A percentile compares a stretch with the other conserved stretches of the same genome.
These are phyloP conservation scores for Cathartes aura DNA, from an alignment of 2,113 vertebrate species.

Conservation along the genomic window DNA sequence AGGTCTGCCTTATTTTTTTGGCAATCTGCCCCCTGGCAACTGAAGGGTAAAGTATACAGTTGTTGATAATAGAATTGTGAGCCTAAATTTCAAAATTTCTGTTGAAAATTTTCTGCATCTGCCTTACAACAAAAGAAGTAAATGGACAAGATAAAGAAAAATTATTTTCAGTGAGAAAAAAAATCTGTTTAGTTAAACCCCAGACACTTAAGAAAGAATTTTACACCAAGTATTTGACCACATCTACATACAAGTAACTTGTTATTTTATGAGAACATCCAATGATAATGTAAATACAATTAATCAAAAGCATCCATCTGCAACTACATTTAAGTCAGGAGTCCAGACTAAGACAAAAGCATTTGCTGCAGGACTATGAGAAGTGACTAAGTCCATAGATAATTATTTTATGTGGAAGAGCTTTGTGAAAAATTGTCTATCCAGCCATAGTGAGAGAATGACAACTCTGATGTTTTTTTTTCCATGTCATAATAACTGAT, in stretches of 20 bases:
- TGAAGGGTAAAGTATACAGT: background rate
- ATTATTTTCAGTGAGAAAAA: background rate
- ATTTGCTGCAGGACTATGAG: background rate
- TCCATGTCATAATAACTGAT: background rate
- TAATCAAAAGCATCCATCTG: background rate
- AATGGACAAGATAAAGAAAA: background rate
- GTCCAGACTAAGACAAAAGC: background rate
- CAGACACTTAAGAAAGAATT: background rate
- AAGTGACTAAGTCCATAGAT: background rate
- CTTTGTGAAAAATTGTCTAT: background rate
- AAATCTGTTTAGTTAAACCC: background rate
- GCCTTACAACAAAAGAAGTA: background rate
- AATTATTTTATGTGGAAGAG: background rate
- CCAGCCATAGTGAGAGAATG: background rate
- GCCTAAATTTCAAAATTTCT: background rate
- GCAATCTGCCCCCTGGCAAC: background rate
- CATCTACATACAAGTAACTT: background rate
- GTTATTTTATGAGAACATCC: background rate
- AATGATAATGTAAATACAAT: background rate
- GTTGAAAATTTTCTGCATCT: background rate
- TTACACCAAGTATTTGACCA: background rate
- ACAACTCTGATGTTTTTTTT: fast-evolving
- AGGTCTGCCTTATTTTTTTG: background rate
- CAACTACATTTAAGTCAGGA: background rate
- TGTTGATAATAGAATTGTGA: background rate